A percentile compares a stretch with the other conserved stretches of the same genome.
Conservation (phyloP, 2,888 invertebrate species). For the Latheticus oryzae region DNA sequence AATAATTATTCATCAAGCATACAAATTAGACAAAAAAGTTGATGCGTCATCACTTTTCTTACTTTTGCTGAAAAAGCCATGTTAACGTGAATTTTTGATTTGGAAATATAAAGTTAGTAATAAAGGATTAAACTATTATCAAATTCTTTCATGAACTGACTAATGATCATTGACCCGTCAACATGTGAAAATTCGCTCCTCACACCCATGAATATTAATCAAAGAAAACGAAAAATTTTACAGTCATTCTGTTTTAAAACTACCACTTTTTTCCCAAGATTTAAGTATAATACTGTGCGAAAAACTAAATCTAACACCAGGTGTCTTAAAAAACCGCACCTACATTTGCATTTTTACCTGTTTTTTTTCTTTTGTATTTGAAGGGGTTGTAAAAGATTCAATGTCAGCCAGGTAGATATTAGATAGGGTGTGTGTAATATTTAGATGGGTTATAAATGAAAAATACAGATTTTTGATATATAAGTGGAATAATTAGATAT, state of each 20-base stretch:
- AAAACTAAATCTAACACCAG: slow-evolving; percentile 16
- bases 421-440: slow-evolving; percentile 10
- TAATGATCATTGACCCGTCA: no score
- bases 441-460: slow-evolving; percentile 28
- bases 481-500: no score
- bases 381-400: slow-evolving; percentile 26
- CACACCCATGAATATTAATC: no score
- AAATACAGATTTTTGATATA: no score
- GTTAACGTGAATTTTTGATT: no score
- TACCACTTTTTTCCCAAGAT: slow-evolving; percentile 22
- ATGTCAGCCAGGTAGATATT: slow-evolving; percentile 22
- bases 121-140: no score
- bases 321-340: slow-evolving; percentile 18
- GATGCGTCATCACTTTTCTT: slow-evolving; percentile 22
- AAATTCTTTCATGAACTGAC: no score
- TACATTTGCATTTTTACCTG: slow-evolving; percentile 34
- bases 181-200: no score
- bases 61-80: background rate
- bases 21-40: slow-evolving; percentile 31
- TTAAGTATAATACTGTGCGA: background rate
- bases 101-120: no score
- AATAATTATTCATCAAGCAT: slow-evolving; percentile 40
- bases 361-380: slow-evolving; percentile 24
- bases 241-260: background rate
- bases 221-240: background rate